A percentile compares a stretch with the other conserved stretches of the same genome.
These are phyloP conservation scores for Hypsibius dujardini DNA, from an alignment of 1,140 invertebrate species.

Conservation along the genomic window DNA sequence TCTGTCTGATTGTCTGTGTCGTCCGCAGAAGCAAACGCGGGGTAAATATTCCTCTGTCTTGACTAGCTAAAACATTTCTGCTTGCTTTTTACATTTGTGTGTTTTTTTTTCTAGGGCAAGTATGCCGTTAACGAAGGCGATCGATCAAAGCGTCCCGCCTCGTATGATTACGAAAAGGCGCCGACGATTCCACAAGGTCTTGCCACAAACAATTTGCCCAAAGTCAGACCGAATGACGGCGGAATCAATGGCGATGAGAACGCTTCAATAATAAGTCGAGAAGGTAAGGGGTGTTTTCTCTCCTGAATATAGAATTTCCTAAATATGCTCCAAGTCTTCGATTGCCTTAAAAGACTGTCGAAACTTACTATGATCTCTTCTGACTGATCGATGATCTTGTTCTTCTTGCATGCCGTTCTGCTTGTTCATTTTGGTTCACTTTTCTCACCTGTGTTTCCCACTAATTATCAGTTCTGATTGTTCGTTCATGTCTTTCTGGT, in stretches of 20 bases:
- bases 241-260: slow-evolving; percentile 1
- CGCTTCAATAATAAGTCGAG: slow-evolving; percentile 3
- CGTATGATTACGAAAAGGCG: background rate
- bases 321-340: background rate
- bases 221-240: slow-evolving; percentile 6
- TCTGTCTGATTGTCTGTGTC: background rate
- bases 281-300: background rate
- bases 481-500: too few species aligned
- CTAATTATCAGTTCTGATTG: too few species aligned
- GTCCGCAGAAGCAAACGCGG: background rate
- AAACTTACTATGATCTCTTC: too few species aligned
- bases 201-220: background rate
- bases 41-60: background rate
- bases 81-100: background rate
- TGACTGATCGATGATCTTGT: slow-evolving; percentile 1
- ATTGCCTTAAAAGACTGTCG: background rate
- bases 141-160: background rate
- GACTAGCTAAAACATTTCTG: background rate
- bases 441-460: background rate
- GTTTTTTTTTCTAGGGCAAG: background rate
- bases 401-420: background rate
- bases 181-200: background rate
- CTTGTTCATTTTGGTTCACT: background rate
- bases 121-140: slow-evolving; percentile 4
- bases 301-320: background rate